Evolutionary conservation across 2,797 vertebrate species (phyloP), one percentile per base, ranked within the genome.

Genomic region (Pipistrellus pygmaeus): DNA sequence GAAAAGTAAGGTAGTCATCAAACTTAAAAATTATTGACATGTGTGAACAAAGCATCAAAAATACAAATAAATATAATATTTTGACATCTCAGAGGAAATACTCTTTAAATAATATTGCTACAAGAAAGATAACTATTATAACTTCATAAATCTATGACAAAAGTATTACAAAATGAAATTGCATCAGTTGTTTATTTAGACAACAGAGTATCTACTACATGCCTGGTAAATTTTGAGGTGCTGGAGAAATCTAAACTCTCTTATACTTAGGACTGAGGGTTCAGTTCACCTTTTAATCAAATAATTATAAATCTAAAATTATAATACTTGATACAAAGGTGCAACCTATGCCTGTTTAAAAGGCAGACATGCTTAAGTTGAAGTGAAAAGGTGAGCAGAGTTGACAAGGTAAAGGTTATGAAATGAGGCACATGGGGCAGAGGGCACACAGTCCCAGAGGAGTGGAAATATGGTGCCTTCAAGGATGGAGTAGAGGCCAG

Each of bases 131-230:
- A 68, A 6, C n/a, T 88, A 60, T 66, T 89, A 44, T 0, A 83
- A 12, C 64, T 91, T 86, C 86, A 85, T 60, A 71, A 80, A 73
- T 38, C 46, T 51, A 14, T 90, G 80, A 60, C 14, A n/a, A 41
- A 85, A 66, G 20, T 4, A 82, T 35, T 41, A 8, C 0, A 81
- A 76, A 27, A 4, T 6, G 30, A 62, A 93, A 68, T 20, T 86
- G 2, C 4, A 38, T 55, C 25, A 60, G 51, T 83, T 2, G 25
- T 35, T 55, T 71, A 78, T 21, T 35, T 68, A 38, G 32, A 64
- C 17, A 83, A 10, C 17, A 76, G 13, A 68, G 6, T 85, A 10
- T 75, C 14, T 32, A 44, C 14, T 32, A 44, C 3, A 55, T 46
- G 3, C 4, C 13, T 64, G 27, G 3, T 64, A 60, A 75, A 35